Conservation (phyloP, 37 sponge, comb jelly and placozoan genomes). For the Chondrilla cf. caribensis region DNA sequence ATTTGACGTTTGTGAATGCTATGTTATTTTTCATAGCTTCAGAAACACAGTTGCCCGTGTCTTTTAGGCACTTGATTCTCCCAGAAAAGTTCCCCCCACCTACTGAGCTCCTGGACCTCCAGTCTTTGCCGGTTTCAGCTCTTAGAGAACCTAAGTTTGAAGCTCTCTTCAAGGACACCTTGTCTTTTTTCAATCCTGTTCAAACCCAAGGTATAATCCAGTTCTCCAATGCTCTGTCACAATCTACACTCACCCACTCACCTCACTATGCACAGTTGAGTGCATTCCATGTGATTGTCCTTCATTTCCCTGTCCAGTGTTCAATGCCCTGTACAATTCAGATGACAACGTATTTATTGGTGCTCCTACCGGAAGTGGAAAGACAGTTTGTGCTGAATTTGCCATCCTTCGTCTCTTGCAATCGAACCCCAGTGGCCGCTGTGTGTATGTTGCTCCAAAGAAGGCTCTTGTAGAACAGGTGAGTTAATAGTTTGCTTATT, state of each 20-base stretch:
- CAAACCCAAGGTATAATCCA: conserved; percentile 85
- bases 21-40: conserved; percentile 51
- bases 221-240: too few species aligned
- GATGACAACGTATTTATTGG: conserved; percentile 98
- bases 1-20: neutral
- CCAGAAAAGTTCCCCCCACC: conserved; percentile 99
- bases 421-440: conserved; percentile 58
- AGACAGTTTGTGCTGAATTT: conserved; percentile 99
- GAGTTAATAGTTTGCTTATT: neutral
- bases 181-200: conserved; percentile 94
- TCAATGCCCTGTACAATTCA: conserved; percentile 95
- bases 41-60: conserved; percentile 93
- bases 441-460: conserved; percentile 91
- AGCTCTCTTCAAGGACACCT: conserved; percentile 80
- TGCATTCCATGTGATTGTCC: neutral
- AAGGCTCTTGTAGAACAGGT: conserved; percentile 88
- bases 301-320: conserved; percentile 49
- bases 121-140: conserved; percentile 95
- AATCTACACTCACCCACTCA: neutral
- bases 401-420: conserved; percentile 85
- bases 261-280: neutral
- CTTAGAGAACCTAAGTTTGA: conserved; percentile 82
- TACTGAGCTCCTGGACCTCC: conserved; percentile 95
- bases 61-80: conserved; percentile 96
- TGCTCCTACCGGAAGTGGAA: conserved; percentile 97